A percentile compares a stretch with the other conserved stretches of the same genome.
phyloP scores from a whole-genome alignment of 1,140 invertebrate genomes.

The Caenorhabditis tropicalis region DNA sequence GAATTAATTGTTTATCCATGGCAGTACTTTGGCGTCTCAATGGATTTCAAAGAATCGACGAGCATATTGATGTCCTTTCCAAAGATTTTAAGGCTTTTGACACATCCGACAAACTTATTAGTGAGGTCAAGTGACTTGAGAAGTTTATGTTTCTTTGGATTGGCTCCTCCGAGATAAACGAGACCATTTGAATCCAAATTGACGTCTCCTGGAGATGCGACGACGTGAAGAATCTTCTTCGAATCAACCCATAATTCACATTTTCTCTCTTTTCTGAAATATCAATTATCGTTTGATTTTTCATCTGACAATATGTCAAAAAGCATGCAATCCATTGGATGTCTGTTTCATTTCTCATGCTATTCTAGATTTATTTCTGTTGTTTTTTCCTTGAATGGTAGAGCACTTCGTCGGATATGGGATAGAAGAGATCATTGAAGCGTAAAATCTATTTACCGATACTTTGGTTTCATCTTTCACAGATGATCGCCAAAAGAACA shows the following conservation, averaged over 20 bases:
- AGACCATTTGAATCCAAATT: conserved; percentile 49
- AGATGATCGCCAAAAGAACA: background rate
- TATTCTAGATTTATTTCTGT: background rate
- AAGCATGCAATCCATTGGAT: background rate
- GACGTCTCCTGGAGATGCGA: conserved; percentile 46
- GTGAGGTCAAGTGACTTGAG: background rate
- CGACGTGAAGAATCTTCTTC: conserved; percentile 16
- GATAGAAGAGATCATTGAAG: background rate
- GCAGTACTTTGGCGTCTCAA: conserved; percentile 19
- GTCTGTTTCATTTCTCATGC: background rate
- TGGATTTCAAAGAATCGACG: background rate
- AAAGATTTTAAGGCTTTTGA: conserved; percentile 6
- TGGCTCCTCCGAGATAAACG: conserved; percentile 42
- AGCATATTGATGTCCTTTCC: background rate
- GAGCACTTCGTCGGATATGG: conserved; percentile 19
- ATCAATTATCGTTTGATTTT: background rate
- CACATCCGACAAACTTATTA: background rate
- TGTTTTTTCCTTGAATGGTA: background rate
- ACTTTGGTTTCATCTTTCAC: background rate
- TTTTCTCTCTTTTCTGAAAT: conserved; percentile 40
- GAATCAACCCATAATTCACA: conserved; percentile 39
- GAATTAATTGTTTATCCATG: background rate
- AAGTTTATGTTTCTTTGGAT: conserved; percentile 23
- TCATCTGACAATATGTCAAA: background rate
- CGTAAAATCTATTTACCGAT: conserved; percentile 29